phyloP scores from a whole-genome alignment of 2,797 vertebrate species.

The Sitta carolinensis region DNA sequence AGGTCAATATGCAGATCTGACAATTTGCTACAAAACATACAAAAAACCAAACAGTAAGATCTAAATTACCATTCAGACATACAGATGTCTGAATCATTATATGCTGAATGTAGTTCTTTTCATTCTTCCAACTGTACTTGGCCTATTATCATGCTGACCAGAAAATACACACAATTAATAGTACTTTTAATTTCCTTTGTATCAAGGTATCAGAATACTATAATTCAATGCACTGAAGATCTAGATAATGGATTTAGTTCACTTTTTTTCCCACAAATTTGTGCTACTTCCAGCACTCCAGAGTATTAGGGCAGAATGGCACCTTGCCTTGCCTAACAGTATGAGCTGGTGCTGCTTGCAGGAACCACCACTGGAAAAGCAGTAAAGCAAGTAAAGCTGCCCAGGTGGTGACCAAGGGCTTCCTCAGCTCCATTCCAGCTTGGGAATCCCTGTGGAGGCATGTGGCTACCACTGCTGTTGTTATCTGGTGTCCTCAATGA shows the following conservation, averaged over 20 bases:
- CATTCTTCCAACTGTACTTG: neutral
- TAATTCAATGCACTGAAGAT: neutral
- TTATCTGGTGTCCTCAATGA: accelerated
- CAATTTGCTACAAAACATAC: neutral
- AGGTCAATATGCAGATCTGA: neutral
- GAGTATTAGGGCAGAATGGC: neutral
- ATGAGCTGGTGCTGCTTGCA: neutral
- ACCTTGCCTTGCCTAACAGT: neutral
- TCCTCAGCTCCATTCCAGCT: neutral
- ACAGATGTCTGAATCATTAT: neutral
- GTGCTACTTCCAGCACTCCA: neutral
- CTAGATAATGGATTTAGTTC: neutral
- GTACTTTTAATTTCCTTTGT: neutral
- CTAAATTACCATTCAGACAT: neutral
- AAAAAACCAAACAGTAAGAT: neutral
- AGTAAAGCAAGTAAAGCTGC: neutral
- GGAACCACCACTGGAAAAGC: neutral
- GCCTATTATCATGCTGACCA: neutral
- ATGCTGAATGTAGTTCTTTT: neutral
- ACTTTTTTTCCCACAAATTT: neutral
- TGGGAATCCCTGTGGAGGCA: neutral
- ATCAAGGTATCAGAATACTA: neutral
- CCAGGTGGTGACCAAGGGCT: neutral
- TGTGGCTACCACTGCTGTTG: neutral
- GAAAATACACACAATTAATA: neutral